Conservation (phyloP, 92 coral and sea anemone genomes). For the Bergia sp. region DNA sequence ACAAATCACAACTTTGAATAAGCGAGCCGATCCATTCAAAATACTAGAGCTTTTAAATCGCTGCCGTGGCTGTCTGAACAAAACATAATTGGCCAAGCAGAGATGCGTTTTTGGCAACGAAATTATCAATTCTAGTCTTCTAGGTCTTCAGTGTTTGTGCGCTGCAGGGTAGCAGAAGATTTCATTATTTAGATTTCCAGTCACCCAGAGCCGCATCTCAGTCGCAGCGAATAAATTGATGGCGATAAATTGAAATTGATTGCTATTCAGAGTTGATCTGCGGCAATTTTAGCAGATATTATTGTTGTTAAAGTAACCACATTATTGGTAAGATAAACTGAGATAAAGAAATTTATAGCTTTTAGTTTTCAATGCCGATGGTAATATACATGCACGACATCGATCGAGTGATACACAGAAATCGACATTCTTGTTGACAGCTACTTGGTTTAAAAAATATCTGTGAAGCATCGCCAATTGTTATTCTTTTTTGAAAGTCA, state of each 20-base stretch:
- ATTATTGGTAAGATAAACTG: background rate
- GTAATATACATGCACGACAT: background rate
- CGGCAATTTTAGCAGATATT: conserved; percentile 15
- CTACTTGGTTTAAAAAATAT: background rate
- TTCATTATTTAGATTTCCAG: background rate
- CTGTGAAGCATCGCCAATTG: background rate
- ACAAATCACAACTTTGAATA: background rate
- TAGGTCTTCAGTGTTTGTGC: conserved; percentile 3
- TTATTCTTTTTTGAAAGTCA: too few relatives aligned
- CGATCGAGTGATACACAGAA: background rate
- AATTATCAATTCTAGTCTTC: background rate
- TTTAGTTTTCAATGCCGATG: background rate
- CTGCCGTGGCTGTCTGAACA: background rate
- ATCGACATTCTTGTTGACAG: conserved; percentile 2
- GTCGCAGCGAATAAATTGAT: background rate
- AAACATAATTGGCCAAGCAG: background rate
- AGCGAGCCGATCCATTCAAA: background rate
- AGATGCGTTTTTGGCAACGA: background rate
- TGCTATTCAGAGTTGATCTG: conserved; percentile 1
- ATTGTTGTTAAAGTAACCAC: conserved; percentile 15
- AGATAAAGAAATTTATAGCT: background rate
- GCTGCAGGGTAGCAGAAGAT: conserved; percentile 13
- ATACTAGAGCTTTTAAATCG: background rate
- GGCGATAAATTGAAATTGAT: conserved; percentile 27
- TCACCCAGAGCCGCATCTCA: background rate